Percentiles rank a stretch among this genome's conserved stretches.
These are phyloP conservation scores for Macheiramphus alcinus DNA, from an alignment of 2,113 vertebrate genomes.

Conservation along the genomic window DNA sequence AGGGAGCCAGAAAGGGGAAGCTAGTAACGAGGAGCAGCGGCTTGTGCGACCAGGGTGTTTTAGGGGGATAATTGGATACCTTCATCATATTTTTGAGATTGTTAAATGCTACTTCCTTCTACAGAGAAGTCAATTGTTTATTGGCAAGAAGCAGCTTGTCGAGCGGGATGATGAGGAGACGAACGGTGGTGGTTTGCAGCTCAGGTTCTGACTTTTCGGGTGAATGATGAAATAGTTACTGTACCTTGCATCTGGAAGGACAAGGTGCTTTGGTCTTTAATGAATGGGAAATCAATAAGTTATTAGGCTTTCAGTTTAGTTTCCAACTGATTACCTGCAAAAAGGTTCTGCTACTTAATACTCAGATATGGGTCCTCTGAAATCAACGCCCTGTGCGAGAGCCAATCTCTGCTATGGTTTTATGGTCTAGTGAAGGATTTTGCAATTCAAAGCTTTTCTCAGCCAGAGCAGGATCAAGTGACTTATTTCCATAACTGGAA, in stretches of 20 bases:
- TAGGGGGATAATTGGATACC: neutral
- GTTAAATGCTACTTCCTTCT: neutral
- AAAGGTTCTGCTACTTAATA: neutral
- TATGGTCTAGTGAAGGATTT: neutral
- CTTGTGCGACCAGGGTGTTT: neutral
- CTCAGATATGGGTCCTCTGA: neutral
- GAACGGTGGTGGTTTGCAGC: neutral
- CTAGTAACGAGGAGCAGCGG: neutral
- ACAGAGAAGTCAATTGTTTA: neutral
- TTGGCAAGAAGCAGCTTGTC: neutral
- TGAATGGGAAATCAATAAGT: neutral
- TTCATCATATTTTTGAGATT: neutral
- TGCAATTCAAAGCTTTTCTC: neutral
- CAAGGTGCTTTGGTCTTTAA: neutral
- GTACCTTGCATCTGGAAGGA: neutral
- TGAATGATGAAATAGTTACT: neutral
- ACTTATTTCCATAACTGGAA: neutral
- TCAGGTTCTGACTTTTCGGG: neutral
- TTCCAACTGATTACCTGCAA: neutral
- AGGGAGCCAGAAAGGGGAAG: neutral
- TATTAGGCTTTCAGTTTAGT: neutral
- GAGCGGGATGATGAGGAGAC: neutral
- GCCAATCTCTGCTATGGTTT: neutral
- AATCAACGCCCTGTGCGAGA: neutral
- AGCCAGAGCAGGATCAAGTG: neutral